Evolutionary conservation across 2,113 vertebrate species (phyloP).

Genomic region (Thinocorus orbignyianus): DNA sequence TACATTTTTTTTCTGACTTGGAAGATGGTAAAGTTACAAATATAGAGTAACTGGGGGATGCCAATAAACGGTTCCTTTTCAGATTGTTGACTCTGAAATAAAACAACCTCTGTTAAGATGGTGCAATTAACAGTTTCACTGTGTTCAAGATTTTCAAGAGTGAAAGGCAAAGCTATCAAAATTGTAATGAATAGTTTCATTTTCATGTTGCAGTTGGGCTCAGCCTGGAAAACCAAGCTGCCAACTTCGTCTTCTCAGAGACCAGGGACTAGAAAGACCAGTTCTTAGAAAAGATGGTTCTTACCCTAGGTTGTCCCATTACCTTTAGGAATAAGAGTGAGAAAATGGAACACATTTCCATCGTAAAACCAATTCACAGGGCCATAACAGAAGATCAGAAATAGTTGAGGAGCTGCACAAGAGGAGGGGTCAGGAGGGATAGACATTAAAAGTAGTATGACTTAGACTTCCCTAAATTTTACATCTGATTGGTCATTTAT

Average conservation of each 20-base stretch:
- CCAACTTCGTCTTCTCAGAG: neutral
- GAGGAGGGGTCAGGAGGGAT: neutral
- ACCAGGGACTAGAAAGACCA: neutral
- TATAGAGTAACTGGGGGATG: neutral
- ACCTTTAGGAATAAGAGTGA: neutral
- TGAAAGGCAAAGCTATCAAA: neutral
- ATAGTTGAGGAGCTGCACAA: neutral
- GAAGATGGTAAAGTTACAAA: neutral
- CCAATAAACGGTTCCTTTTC: neutral
- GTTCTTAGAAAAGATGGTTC: neutral
- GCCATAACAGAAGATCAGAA: rapidly evolving
- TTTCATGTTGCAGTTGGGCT: neutral
- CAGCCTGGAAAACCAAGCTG: neutral
- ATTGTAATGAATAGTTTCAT: neutral
- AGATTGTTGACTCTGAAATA: neutral
- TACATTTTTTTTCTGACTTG: neutral
- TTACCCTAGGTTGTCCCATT: neutral
- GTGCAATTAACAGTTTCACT: neutral
- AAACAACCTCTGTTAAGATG: neutral
- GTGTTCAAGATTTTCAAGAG: neutral
- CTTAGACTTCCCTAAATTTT: neutral
- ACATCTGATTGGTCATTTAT: neutral
- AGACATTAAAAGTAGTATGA: neutral
- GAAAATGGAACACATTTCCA: neutral
- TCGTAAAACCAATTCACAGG: neutral